These are phyloP conservation scores for Sylvia borin DNA, from an alignment of 2,797 vertebrate genomes.

Conservation along the genomic window DNA sequence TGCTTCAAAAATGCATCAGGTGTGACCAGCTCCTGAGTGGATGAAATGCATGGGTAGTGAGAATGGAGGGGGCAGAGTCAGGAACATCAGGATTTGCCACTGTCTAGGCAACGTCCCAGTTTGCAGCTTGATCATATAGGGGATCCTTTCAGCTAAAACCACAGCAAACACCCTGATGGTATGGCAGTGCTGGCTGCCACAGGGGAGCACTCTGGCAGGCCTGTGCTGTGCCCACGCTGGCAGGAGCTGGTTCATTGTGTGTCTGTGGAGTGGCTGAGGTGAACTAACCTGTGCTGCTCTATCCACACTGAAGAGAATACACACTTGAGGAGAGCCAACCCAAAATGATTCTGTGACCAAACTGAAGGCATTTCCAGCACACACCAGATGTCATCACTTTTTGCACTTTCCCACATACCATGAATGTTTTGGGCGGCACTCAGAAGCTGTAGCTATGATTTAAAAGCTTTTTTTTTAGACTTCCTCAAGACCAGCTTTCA, in stretches of 20 bases:
- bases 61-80: neutral
- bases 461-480: neutral
- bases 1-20: neutral
- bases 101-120: neutral
- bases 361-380: neutral
- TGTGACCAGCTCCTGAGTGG: neutral
- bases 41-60: constrained; percentile 53
- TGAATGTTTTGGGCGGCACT: neutral
- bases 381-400: neutral
- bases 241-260: neutral
- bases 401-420: neutral
- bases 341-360: neutral
- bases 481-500: neutral
- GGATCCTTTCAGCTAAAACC: neutral
- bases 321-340: neutral
- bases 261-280: neutral
- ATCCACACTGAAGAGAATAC: neutral
- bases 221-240: fast-evolving
- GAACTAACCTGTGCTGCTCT: neutral
- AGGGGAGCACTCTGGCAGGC: neutral
- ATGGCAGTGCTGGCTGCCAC: neutral
- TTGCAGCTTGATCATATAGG: neutral
- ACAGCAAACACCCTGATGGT: neutral
- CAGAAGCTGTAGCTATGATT: neutral
- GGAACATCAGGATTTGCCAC: neutral